These are phyloP conservation scores for Pogoniulus pusillus DNA, from an alignment of 2,797 vertebrate species.

Conservation along the genomic window DNA sequence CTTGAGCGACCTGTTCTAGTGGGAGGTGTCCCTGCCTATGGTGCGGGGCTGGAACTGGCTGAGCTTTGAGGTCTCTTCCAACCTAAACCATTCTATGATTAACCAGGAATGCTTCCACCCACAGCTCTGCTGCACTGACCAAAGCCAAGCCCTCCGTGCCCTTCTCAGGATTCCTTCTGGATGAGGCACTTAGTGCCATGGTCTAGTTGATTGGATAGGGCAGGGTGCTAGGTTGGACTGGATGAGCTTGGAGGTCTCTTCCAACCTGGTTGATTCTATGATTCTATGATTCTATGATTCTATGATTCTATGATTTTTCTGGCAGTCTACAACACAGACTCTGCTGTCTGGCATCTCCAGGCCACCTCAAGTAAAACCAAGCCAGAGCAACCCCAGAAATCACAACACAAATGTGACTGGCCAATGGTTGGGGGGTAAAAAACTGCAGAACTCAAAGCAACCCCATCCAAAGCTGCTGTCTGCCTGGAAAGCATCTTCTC, in stretches of 20 bases:
- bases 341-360: fast-evolving
- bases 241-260: too few relatives aligned
- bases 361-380: background rate
- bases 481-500: fast-evolving
- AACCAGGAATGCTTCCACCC: background rate
- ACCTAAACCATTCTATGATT: too few relatives aligned
- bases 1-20: too few relatives aligned
- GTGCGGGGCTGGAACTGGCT: too few relatives aligned
- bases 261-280: too few relatives aligned
- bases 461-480: fast-evolving
- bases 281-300: too few relatives aligned
- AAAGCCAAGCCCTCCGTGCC: background rate
- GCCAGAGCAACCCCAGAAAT: background rate
- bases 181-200: too few relatives aligned
- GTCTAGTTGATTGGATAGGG: too few relatives aligned
- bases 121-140: background rate
- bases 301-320: too few relatives aligned
- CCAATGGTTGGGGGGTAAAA: background rate
- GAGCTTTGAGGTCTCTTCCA: too few relatives aligned
- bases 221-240: too few relatives aligned
- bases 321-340: background rate
- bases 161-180: background rate
- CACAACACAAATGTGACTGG: fast-evolving
- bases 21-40: too few relatives aligned
- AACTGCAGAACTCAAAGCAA: background rate